phyloP scores from a whole-genome alignment of 2,113 vertebrate genomes.

The Forbesichthys papilliferus region DNA sequence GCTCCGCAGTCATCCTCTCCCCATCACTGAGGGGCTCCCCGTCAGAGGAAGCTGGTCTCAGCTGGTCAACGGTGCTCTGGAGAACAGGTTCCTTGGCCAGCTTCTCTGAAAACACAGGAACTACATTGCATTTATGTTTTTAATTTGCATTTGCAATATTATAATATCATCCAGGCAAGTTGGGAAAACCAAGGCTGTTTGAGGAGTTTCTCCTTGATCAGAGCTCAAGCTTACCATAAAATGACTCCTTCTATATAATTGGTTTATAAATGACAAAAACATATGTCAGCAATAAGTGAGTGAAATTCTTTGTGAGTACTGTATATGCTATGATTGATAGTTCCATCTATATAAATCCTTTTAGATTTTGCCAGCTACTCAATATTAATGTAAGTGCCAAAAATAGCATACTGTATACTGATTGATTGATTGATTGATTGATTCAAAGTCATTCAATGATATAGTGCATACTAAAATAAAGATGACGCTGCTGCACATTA shows the following conservation, averaged over 20 bases:
- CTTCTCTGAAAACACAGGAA: slow-evolving; percentile 3
- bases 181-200: slow-evolving; percentile 30
- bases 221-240: slow-evolving; percentile 12
- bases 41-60: background rate
- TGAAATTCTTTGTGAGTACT: no score
- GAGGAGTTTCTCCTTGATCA: slow-evolving; percentile 31
- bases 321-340: no score
- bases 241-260: no score
- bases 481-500: background rate
- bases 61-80: slow-evolving; percentile 3
- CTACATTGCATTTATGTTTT: background rate
- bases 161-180: slow-evolving; percentile 1
- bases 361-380: no score
- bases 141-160: no score
- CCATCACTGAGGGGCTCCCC: slow-evolving; percentile 73
- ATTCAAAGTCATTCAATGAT: background rate
- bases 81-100: background rate
- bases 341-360: no score
- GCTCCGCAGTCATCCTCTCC: slow-evolving; percentile 81
- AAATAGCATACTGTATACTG: background rate
- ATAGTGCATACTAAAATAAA: background rate
- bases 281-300: no score
- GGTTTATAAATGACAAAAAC: no score
- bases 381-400: no score
- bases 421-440: background rate